These are phyloP conservation scores for Periparus ater DNA, from an alignment of 2,797 vertebrate species.

Conservation along the genomic window DNA sequence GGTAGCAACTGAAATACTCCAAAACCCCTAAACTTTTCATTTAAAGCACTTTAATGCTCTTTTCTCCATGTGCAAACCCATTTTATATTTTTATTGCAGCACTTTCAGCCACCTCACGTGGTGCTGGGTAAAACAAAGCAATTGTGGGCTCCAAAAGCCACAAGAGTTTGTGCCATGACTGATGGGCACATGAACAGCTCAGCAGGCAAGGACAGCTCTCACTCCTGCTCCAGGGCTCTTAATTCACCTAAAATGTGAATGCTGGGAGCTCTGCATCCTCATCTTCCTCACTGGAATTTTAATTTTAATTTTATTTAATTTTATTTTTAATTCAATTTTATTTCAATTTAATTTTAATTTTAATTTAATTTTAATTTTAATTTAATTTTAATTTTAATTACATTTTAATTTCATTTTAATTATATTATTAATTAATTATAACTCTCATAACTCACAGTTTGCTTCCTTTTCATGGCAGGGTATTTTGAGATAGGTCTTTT, in stretches of 20 bases:
- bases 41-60: neutral
- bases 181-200: neutral
- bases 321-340: too few relatives aligned
- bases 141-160: neutral
- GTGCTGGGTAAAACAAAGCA: neutral
- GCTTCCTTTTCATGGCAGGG: neutral
- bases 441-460: neutral
- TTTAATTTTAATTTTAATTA: too few relatives aligned
- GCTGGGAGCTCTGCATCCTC: neutral
- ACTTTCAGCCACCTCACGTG: neutral
- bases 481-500: neutral
- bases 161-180: neutral
- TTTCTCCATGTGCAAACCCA: neutral
- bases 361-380: too few relatives aligned
- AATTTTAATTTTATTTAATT: too few relatives aligned
- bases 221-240: neutral
- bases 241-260: neutral
- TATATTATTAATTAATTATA: too few relatives aligned
- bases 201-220: neutral
- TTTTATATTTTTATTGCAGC: neutral
- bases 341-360: too few relatives aligned
- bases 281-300: neutral
- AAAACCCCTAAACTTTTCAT: neutral
- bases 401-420: too few relatives aligned
- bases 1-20: neutral